Evolutionary conservation across 2,113 vertebrate genomes (phyloP).

Genomic region (Hassar affinis): DNA sequence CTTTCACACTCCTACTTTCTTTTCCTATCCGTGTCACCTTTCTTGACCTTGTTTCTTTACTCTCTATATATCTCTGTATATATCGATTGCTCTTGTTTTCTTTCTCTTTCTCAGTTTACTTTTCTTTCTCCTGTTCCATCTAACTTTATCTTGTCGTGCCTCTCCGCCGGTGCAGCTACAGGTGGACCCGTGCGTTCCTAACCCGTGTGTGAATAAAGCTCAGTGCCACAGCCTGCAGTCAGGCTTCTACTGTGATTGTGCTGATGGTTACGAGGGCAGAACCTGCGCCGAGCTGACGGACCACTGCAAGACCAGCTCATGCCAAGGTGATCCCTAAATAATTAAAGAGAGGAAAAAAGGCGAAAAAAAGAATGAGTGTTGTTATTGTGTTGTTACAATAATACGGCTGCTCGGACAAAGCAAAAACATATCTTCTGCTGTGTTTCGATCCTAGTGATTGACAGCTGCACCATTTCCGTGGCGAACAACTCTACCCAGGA

Average conservation of each 20-base stretch:
- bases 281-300: slow-evolving; percentile 89
- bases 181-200: slow-evolving; percentile 81
- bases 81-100: not conserved
- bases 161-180: slow-evolving; percentile 70
- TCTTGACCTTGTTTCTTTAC: not conserved
- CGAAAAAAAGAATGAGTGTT: too few relatives aligned
- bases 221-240: slow-evolving; percentile 79
- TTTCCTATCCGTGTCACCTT: not conserved
- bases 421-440: not conserved
- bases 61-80: not conserved
- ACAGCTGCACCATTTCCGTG: slow-evolving; percentile 88
- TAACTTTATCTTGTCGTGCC: not conserved
- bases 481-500: slow-evolving; percentile 76
- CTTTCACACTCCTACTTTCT: not conserved
- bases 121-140: not conserved
- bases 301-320: slow-evolving; percentile 86
- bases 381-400: too few relatives aligned
- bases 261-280: slow-evolving; percentile 85
- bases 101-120: not conserved
- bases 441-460: slow-evolving; percentile 77
- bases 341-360: too few relatives aligned
- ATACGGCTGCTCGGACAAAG: not conserved
- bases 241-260: slow-evolving; percentile 89
- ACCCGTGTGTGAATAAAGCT: slow-evolving; percentile 86
- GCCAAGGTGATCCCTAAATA: slow-evolving; percentile 81